Evolutionary conservation across 2,797 vertebrate genomes (phyloP), one percentile per base, ranked within the genome.

Genomic region (Pyrrhura leucotis): DNA sequence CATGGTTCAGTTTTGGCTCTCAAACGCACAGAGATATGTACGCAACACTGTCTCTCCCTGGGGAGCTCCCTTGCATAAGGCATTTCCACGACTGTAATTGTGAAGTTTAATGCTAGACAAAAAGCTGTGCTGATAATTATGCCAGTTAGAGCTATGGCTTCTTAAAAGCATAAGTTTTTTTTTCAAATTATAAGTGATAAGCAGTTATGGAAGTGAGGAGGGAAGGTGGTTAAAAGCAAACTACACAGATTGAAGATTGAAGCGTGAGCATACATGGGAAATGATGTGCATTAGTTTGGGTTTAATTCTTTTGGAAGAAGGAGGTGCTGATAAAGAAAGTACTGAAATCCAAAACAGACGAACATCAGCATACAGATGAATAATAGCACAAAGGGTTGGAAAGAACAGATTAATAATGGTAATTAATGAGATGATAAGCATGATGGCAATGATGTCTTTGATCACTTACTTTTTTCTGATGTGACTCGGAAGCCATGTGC

Each of bases 91-190:
- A 7, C 28, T 42, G n/a, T 56, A 92, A 95, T 76, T 79, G 73
- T 15, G n/a, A 80, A 77, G 82, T 91, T 76, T 85, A 91, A 89
- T 82, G 56, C 67, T 69, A 65, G 71, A 45, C 53, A 88, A 37
- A 93, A 73, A 87, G 35, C 37, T 87, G 33, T 82, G 67, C 54
- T 87, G 51, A 40, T 89, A 80, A 85, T 39, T 58, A 68, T 68
- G 72, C 40, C 76, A 54, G 81, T 85, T 89, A 93, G 73, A 4
- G 10, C 35, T 62, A 51, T 59, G 76, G 20, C 47, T 93, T 76
- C 68, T 80, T 65, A 79, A 90, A 91, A 91, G 42, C n/a, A 1
- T 45, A 78, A 71, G 29, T 37, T 1, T 44, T 80, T 48, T 82
- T 75, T 94, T 42, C 16, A 25, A 65, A 85, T 66, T 42, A 69